Conservation (phyloP, 2,797 vertebrate species). For the Takifugu rubripes region DNA sequence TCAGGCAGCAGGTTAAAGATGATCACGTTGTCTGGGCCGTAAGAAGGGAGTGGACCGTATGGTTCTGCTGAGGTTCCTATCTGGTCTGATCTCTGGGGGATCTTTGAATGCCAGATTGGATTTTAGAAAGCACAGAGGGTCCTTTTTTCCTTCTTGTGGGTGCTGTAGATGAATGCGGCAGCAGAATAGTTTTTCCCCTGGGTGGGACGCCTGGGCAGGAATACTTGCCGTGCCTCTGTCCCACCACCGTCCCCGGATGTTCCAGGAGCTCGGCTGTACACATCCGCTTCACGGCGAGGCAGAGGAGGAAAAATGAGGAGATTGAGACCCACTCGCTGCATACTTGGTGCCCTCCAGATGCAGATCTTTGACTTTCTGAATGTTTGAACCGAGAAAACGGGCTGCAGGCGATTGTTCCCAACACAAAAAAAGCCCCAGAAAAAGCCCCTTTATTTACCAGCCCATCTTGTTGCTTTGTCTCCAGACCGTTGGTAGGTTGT, state of each 20-base stretch:
- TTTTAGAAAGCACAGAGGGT: constrained; percentile 77
- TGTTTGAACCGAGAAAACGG: constrained; percentile 16
- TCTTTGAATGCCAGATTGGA: constrained; percentile 70
- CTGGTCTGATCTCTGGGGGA: constrained; percentile 57
- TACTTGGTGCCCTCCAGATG: constrained; percentile 68
- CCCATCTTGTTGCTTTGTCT: constrained; percentile 1
- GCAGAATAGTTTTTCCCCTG: constrained; percentile 50
- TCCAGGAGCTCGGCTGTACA: constrained; percentile 45
- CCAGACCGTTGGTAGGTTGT: neutral
- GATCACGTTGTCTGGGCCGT: neutral
- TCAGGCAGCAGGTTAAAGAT: constrained; percentile 35
- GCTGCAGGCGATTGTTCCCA: neutral
- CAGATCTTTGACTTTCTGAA: constrained; percentile 29
- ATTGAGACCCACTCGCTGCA: constrained; percentile 79
- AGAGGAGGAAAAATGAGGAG: constrained; percentile 62
- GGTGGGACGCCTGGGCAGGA: constrained; percentile 74
- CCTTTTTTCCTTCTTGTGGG: constrained; percentile 78
- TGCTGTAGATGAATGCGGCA: constrained; percentile 70
- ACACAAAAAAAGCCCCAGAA: too few species aligned
- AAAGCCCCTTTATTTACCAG: constrained; percentile 1
- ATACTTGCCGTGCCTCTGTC: constrained; percentile 82
- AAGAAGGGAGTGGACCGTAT: constrained; percentile 20
- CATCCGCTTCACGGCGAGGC: constrained; percentile 56
- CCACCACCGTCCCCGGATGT: constrained; percentile 81
- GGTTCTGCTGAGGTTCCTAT: constrained; percentile 47